Evolutionary conservation across 1,140 invertebrate species (phyloP).

Genomic region (Drosophila bifasciata): DNA sequence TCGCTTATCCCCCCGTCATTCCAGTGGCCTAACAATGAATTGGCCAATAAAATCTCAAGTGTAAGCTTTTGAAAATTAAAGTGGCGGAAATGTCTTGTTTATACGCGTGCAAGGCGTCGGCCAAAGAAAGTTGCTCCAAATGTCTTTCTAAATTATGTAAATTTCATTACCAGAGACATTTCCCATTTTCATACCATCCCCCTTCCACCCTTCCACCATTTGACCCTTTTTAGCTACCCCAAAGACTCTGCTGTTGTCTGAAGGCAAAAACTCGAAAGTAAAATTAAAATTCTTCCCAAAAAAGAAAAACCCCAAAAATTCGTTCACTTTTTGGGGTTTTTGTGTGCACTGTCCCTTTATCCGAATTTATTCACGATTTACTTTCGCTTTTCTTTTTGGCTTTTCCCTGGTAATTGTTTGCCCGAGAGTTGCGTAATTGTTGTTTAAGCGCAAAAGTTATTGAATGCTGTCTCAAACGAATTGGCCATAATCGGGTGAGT

Average conservation of each 20-base stretch:
- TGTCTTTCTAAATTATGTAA: slow-evolving; percentile 83
- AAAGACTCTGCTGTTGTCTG: slow-evolving; percentile 34
- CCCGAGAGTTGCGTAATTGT: slow-evolving; percentile 70
- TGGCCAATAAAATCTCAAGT: slow-evolving; percentile 83
- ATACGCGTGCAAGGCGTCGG: slow-evolving; percentile 61
- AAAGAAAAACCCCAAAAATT: slow-evolving; percentile 50
- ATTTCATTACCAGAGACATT: slow-evolving; percentile 70
- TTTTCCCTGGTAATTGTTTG: slow-evolving; percentile 70
- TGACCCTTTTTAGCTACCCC: slow-evolving; percentile 5
- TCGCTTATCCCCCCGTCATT: slow-evolving; percentile 7
- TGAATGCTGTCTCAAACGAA: slow-evolving; percentile 60
- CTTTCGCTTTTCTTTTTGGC: slow-evolving; percentile 53
- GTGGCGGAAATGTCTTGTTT: slow-evolving; percentile 82
- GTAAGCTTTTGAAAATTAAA: slow-evolving; percentile 82
- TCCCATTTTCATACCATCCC: slow-evolving; percentile 8
- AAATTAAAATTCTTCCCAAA: slow-evolving; percentile 79
- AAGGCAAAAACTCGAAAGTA: slow-evolving; percentile 57
- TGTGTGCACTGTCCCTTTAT: background rate
- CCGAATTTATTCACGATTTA: slow-evolving; percentile 56
- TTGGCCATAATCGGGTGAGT: slow-evolving; percentile 48
- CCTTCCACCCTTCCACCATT: background rate
- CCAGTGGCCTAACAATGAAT: slow-evolving; percentile 76
- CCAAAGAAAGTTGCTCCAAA: slow-evolving; percentile 67
- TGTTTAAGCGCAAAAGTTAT: slow-evolving; percentile 71
- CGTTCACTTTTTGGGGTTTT: slow-evolving; percentile 50